Conservation (phyloP, 2,797 vertebrate species). For the Xyrichtys novacula region DNA sequence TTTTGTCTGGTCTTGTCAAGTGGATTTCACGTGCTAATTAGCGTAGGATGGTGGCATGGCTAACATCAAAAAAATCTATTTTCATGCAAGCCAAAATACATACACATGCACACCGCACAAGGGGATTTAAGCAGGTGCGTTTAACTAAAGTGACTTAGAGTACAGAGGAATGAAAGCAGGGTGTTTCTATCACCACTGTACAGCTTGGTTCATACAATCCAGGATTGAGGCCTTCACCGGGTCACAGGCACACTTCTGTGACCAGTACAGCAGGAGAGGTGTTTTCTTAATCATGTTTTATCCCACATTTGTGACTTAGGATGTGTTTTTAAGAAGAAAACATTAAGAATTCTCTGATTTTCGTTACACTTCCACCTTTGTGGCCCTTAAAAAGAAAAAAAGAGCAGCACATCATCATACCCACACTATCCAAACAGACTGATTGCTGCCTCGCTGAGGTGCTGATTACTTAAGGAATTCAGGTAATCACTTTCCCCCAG, state of each 20-base stretch:
- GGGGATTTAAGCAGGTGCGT: conserved; percentile 67
- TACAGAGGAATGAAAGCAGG: conserved; percentile 36
- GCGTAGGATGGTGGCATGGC: conserved; percentile 68
- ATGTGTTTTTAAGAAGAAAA: background rate
- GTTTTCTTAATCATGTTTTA: conserved; percentile 9
- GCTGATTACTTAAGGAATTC: conserved; percentile 74
- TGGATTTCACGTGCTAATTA: conserved; percentile 82
- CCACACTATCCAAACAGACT: conserved; percentile 71
- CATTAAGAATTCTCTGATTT: conserved; percentile 17
- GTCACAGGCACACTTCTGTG: conserved; percentile 45
- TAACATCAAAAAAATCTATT: conserved; percentile 73
- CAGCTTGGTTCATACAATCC: conserved; percentile 56
- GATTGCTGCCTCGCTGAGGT: conserved; percentile 72
- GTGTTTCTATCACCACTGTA: conserved; percentile 58
- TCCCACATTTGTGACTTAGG: conserved; percentile 20
- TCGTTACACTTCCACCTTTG: conserved; percentile 20
- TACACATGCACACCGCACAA: conserved; percentile 48
- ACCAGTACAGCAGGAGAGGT: conserved; percentile 6
- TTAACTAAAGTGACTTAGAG: conserved; percentile 67
- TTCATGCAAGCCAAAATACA: conserved; percentile 71
- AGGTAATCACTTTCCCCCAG: conserved; percentile 68
- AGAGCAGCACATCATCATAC: conserved; percentile 42
- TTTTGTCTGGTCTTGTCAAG: conserved; percentile 77
- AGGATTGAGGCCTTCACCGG: conserved; percentile 36
- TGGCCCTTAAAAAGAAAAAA: conserved; percentile 40